Conservation (phyloP, 30 jellyfish, hydroid and myxozoan species). For the Sanderia malayensis region DNA sequence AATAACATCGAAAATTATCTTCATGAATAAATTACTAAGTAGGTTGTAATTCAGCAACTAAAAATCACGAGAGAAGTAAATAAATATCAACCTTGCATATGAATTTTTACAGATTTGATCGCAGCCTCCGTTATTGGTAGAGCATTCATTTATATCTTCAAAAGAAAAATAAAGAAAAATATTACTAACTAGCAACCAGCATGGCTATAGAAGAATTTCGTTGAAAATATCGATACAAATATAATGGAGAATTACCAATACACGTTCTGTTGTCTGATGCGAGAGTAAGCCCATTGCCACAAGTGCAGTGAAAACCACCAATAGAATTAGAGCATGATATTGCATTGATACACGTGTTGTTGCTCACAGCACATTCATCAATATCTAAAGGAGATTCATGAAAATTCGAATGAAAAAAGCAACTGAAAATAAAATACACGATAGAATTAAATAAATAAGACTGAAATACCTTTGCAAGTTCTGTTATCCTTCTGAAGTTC, state of each 20-base stretch:
- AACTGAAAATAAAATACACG: background rate
- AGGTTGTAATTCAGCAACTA: background rate
- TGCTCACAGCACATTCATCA: conserved; percentile 37
- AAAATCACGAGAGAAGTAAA: background rate
- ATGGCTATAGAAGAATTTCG: background rate
- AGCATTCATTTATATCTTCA: conserved; percentile 25
- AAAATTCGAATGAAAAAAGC: background rate
- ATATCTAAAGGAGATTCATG: conserved; percentile 17
- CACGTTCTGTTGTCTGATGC: conserved; percentile 21
- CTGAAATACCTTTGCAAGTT: conserved; percentile 36
- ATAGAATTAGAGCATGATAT: conserved; percentile 9
- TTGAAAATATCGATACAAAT: background rate
- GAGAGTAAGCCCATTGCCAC: conserved; percentile 17
- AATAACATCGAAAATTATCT: background rate
- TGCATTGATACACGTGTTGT: conserved; percentile 24
- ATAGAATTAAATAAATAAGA: background rate
- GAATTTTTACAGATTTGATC: conserved; percentile 14
- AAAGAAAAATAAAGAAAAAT: background rate
- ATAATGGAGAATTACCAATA: background rate
- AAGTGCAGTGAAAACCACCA: conserved; percentile 31
- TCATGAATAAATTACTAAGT: background rate
- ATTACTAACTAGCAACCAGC: background rate
- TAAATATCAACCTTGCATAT: conserved; percentile 16
- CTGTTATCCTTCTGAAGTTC: conserved; percentile 15
- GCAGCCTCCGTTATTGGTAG: conserved; percentile 21